Conservation (phyloP, 2,888 invertebrate genomes). For the Drymonia ruficornis region DNA sequence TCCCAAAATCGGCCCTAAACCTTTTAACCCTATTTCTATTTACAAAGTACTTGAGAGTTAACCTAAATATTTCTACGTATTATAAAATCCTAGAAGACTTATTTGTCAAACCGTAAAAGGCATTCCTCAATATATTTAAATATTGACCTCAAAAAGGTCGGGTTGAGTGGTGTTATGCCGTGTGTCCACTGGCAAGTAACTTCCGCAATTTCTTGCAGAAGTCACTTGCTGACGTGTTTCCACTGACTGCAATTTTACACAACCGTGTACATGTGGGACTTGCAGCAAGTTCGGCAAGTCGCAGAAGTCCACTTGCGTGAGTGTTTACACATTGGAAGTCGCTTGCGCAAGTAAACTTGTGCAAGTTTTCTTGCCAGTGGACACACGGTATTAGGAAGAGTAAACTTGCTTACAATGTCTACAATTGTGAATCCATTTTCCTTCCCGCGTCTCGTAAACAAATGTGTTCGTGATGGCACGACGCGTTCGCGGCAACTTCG, state of each 20-base stretch:
- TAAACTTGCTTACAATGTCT: constrained; percentile 23
- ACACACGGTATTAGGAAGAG: too few relatives aligned
- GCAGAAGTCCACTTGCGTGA: too few relatives aligned
- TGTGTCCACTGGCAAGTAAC: too few relatives aligned
- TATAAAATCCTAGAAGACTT: neutral
- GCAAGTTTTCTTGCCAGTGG: too few relatives aligned
- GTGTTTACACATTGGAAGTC: too few relatives aligned
- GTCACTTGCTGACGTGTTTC: too few relatives aligned
- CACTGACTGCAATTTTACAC: too few relatives aligned
- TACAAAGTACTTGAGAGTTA: neutral
- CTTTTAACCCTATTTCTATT: neutral
- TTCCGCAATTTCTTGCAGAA: too few relatives aligned
- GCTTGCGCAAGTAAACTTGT: too few relatives aligned
- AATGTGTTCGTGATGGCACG: constrained; percentile 40
- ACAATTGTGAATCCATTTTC: constrained; percentile 52
- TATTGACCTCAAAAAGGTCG: constrained; percentile 5
- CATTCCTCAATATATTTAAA: neutral
- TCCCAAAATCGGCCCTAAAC: neutral
- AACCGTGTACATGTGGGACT: too few relatives aligned
- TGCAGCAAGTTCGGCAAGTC: too few relatives aligned
- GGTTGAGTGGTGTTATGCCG: constrained; percentile 6
- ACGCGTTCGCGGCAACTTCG: constrained; percentile 38
- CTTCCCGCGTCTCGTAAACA: constrained; percentile 45
- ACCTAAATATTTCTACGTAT: constrained; percentile 2
- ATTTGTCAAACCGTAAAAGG: constrained; percentile 2